Evolutionary conservation across 2,797 vertebrate species (phyloP).

Genomic region (Arnoldichthys spilopterus): DNA sequence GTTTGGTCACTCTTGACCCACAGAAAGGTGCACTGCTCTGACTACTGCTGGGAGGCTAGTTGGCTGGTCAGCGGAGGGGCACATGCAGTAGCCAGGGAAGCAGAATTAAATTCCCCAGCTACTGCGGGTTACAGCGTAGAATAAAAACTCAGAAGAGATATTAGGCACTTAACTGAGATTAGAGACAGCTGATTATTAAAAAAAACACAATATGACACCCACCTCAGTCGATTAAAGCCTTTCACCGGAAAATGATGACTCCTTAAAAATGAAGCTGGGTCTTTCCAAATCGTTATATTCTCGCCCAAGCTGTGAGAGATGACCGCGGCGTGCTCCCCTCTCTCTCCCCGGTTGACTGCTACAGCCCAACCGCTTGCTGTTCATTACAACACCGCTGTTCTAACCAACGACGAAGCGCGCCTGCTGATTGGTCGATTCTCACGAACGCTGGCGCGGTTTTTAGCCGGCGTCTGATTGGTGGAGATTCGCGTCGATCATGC

Average conservation of each 20-base stretch:
- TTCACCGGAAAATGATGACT: background rate
- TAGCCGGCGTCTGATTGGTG: conserved; percentile 52
- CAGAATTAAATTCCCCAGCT: background rate
- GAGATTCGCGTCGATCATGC: conserved; percentile 50
- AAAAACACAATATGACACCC: conserved; percentile 9
- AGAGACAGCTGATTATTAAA: conserved; percentile 13
- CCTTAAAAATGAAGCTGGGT: background rate
- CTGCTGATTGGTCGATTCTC: conserved; percentile 52
- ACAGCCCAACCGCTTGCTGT: conserved; percentile 33
- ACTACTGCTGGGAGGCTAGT: conserved; percentile 19
- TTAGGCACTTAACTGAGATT: background rate
- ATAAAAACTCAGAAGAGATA: background rate
- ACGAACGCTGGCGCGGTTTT: conserved; percentile 6
- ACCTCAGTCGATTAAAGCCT: conserved; percentile 32
- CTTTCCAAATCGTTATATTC: conserved; percentile 27
- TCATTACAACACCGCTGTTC: conserved; percentile 42
- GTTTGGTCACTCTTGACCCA: conserved; percentile 31
- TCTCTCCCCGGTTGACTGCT: conserved; percentile 45
- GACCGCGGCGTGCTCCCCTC: conserved; percentile 5
- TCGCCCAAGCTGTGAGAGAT: background rate
- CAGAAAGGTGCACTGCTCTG: background rate
- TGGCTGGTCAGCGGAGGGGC: conserved; percentile 33
- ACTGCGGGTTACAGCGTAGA: background rate
- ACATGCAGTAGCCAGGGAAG: conserved; percentile 49
- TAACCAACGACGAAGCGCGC: background rate